phyloP scores from a whole-genome alignment of 1,140 invertebrate species.

The Lasioglossum baleicum region DNA sequence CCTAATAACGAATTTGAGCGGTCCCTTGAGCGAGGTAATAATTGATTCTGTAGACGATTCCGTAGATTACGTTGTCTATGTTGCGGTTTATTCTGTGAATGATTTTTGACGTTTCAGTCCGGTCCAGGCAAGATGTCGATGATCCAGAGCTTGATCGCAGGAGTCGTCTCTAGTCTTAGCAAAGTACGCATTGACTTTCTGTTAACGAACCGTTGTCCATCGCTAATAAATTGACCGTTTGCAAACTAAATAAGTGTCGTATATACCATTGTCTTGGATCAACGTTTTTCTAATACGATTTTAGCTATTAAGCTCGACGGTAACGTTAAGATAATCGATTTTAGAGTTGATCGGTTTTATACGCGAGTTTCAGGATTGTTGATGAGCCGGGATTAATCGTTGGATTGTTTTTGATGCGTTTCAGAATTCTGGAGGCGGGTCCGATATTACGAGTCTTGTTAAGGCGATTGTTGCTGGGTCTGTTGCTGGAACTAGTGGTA shows the following conservation, averaged over 20 bases:
- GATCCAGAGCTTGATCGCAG: conserved; percentile 67
- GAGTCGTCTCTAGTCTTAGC: conserved; percentile 69
- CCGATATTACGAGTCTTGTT: conserved; percentile 70
- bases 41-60: background rate
- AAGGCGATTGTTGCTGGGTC: conserved; percentile 70
- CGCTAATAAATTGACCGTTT: too few relatives aligned
- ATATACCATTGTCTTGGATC: too few relatives aligned
- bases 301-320: too few relatives aligned
- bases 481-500: conserved; percentile 72
- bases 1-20: conserved; percentile 55
- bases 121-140: conserved; percentile 67
- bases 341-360: too few relatives aligned
- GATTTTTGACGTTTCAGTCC: conserved; percentile 58
- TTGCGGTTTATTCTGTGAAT: background rate
- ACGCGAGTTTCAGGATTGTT: too few relatives aligned
- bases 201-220: conserved; percentile 6
- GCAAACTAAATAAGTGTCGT: too few relatives aligned
- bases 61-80: background rate
- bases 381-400: background rate
- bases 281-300: too few relatives aligned
- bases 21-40: conserved; percentile 70
- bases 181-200: conserved; percentile 66
- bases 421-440: conserved; percentile 57
- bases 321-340: too few relatives aligned
- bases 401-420: background rate